A percentile compares a stretch with the other conserved stretches of the same genome.
Evolutionary conservation across 2,113 vertebrate genomes (phyloP).

Genomic region (Albula goreensis): DNA sequence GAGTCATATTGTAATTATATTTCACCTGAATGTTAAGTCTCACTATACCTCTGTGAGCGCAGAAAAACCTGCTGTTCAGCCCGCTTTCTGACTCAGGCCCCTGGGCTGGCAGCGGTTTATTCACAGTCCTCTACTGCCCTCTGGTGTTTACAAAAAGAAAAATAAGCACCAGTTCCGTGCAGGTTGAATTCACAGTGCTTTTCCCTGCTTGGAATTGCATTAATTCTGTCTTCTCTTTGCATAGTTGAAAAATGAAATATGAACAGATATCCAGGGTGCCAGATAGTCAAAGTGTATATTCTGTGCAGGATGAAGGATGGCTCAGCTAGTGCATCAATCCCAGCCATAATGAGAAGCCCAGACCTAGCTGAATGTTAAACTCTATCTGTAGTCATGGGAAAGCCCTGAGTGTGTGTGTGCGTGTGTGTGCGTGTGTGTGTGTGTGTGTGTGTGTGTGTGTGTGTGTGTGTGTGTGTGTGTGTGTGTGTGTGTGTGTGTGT

Average conservation of each 20-base stretch:
- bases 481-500: too few species aligned
- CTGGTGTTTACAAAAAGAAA: slow-evolving; percentile 2
- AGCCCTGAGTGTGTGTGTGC: too few species aligned
- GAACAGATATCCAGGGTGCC: neutral
- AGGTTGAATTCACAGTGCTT: neutral
- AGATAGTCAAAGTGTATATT: neutral
- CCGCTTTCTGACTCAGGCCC: neutral
- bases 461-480: too few species aligned
- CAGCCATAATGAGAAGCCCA: neutral
- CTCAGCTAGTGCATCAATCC: neutral
- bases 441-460: too few species aligned
- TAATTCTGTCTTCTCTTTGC: neutral
- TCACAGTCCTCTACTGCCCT: slow-evolving; percentile 21
- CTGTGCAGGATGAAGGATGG: neutral
- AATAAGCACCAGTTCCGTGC: neutral
- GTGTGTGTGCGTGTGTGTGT: too few species aligned
- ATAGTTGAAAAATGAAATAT: neutral
- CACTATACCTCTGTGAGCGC: neutral
- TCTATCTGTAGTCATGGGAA: neutral
- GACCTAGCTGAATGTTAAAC: neutral
- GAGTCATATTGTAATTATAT: neutral
- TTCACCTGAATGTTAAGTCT: neutral
- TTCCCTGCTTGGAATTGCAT: neutral
- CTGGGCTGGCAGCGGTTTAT: neutral
- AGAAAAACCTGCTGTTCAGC: neutral